These are phyloP conservation scores for Oegoconia quadripuncta DNA, from an alignment of 2,888 invertebrate genomes.

Conservation along the genomic window DNA sequence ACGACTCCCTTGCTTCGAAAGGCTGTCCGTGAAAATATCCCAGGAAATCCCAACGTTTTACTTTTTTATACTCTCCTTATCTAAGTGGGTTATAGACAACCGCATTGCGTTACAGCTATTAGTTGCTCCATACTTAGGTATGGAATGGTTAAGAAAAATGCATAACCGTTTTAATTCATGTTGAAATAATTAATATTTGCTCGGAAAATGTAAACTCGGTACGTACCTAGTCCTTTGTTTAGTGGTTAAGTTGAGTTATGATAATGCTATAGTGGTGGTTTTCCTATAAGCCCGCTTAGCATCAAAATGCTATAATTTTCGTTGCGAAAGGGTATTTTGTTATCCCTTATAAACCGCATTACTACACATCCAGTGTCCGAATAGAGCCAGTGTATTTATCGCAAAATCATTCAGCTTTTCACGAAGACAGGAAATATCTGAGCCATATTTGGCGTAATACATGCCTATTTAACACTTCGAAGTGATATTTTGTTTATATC, in stretches of 20 bases:
- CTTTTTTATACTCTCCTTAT: constrained; percentile 55
- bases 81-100: constrained; percentile 39
- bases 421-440: constrained; percentile 17
- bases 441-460: constrained; percentile 13
- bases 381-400: constrained; percentile 24
- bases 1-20: constrained; percentile 50
- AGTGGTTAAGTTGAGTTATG: constrained; percentile 9
- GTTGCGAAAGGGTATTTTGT: constrained; percentile 27
- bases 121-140: no score
- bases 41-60: constrained; percentile 50
- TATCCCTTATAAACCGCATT: constrained; percentile 28
- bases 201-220: no score
- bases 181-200: no score
- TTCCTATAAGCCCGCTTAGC: constrained; percentile 27
- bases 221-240: not conserved
- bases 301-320: constrained; percentile 34
- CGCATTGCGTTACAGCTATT: constrained; percentile 32
- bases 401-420: constrained; percentile 25
- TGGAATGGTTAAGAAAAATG: no score
- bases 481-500: no score
- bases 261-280: constrained; percentile 21
- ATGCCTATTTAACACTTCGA: constrained; percentile 8
- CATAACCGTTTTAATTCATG: no score
- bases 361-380: constrained; percentile 19
- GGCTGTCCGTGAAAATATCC: constrained; percentile 40